These are phyloP conservation scores for Volucella zonaria DNA, from an alignment of 2,888 invertebrate species.

Conservation along the genomic window DNA sequence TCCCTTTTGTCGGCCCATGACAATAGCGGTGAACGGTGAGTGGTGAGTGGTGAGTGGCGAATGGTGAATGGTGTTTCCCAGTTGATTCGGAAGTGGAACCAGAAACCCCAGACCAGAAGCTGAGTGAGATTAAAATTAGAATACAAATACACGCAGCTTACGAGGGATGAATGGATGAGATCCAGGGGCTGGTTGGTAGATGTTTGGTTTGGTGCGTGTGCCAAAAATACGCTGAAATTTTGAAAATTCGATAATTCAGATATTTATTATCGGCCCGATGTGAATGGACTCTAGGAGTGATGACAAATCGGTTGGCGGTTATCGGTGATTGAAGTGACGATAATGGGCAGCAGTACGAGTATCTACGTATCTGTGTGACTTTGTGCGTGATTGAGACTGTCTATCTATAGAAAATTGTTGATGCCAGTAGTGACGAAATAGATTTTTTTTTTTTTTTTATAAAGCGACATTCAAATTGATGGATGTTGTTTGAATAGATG, in stretches of 20 bases:
- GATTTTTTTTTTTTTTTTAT: neutral
- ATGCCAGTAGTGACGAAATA: slow-evolving; percentile 16
- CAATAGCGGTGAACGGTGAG: neutral
- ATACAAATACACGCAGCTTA: neutral
- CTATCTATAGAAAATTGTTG: slow-evolving; percentile 9
- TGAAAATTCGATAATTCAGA: slow-evolving; percentile 16
- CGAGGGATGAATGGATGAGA: neutral
- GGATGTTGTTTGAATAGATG: neutral
- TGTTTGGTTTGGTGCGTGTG: slow-evolving; percentile 42
- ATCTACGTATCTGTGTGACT: neutral
- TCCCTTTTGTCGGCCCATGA: slow-evolving; percentile 44
- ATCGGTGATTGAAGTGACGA: slow-evolving; percentile 54
- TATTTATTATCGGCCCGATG: slow-evolving; percentile 32
- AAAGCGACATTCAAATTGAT: slow-evolving; percentile 6
- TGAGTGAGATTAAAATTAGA: slow-evolving; percentile 58
- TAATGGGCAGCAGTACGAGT: slow-evolving; percentile 17
- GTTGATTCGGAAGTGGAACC: neutral
- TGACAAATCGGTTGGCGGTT: slow-evolving; percentile 59
- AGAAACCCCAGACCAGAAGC: too few species aligned
- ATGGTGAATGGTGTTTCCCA: slow-evolving; percentile 12
- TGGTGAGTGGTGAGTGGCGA: neutral
- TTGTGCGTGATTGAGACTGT: neutral
- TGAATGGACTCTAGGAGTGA: slow-evolving; percentile 57
- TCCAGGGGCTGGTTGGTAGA: neutral
- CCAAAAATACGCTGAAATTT: slow-evolving; percentile 39